Evolutionary conservation across 2,888 invertebrate species (phyloP).

Genomic region (Suillia variegata): DNA sequence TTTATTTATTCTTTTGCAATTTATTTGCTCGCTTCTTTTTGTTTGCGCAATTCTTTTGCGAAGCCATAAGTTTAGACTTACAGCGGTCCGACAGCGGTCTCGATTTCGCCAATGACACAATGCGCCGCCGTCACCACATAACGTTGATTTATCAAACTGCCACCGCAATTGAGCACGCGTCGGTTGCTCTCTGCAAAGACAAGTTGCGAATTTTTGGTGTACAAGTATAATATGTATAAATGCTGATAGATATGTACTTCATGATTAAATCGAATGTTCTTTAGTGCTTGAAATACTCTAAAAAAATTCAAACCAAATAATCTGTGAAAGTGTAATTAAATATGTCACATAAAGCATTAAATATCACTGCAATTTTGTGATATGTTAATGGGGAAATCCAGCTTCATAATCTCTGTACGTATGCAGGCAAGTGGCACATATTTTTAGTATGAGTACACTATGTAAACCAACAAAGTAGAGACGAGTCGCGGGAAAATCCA

Average conservation of each 20-base stretch:
- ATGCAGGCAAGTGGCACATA: no score
- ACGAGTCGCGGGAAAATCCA: no score
- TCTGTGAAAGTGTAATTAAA: no score
- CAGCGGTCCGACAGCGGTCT: conserved; percentile 63
- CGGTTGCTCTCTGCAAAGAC: conserved; percentile 36
- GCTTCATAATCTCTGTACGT: no score
- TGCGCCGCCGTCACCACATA: conserved; percentile 70
- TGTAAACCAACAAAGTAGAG: no score
- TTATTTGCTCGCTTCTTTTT: background rate
- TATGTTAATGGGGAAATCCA: no score
- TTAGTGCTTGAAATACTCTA: no score
- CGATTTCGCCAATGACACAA: conserved; percentile 65
- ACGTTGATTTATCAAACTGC: conserved; percentile 70
- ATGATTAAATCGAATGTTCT: background rate
- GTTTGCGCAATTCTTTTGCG: background rate
- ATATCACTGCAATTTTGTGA: no score
- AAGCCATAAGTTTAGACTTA: conserved; percentile 60
- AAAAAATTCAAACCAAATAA: no score
- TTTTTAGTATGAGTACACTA: no score
- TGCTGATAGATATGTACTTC: background rate
- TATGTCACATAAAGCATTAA: no score
- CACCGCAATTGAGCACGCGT: conserved; percentile 67
- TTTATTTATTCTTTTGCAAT: background rate
- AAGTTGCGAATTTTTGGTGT: background rate
- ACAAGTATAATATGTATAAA: background rate